Conservation (phyloP, 2,888 invertebrate species). For the Heliconius ismenius region DNA sequence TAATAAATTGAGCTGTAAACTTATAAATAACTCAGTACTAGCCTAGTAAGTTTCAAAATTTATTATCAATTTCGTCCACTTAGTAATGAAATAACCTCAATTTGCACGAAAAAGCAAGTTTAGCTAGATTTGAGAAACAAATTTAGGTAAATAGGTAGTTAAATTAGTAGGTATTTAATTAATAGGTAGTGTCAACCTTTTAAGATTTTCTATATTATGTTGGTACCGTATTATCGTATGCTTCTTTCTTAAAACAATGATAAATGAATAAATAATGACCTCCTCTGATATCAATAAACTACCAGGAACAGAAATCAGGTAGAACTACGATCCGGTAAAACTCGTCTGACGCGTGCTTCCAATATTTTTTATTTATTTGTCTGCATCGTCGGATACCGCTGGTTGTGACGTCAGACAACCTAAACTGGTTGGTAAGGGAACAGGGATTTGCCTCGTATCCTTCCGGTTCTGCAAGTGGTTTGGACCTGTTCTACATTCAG, state of each 20-base stretch:
- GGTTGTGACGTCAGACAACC: conserved; percentile 80
- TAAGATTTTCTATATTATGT: not conserved
- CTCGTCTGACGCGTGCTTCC: conserved; percentile 82
- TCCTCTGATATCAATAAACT: conserved; percentile 64
- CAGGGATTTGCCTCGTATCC: conserved; percentile 82
- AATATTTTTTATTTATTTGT: conserved; percentile 82
- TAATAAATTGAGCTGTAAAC: conserved; percentile 31
- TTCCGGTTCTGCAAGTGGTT: conserved; percentile 81
- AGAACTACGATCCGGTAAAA: conserved; percentile 82
- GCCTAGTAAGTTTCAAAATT: conserved; percentile 37
- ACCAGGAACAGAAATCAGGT: conserved; percentile 82
- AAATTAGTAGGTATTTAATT: conserved; percentile 3
- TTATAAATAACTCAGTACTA: conserved; percentile 38
- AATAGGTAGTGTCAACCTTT: not conserved
- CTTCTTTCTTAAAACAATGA: conserved; percentile 8
- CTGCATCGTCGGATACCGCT: conserved; percentile 81
- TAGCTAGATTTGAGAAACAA: conserved; percentile 24
- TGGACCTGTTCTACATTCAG: conserved; percentile 80
- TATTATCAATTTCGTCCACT: conserved; percentile 36
- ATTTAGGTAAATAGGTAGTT: conserved; percentile 3
- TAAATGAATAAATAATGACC: conserved; percentile 60
- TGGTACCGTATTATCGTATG: not conserved
- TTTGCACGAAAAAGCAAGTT: conserved; percentile 34
- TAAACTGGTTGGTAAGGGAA: conserved; percentile 82
- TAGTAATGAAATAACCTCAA: conserved; percentile 39